Percentiles rank a stretch among this genome's conserved stretches.
These are phyloP conservation scores for Paratrypauchen microcephalus DNA, from an alignment of 2,797 vertebrate species.

Conservation along the genomic window DNA sequence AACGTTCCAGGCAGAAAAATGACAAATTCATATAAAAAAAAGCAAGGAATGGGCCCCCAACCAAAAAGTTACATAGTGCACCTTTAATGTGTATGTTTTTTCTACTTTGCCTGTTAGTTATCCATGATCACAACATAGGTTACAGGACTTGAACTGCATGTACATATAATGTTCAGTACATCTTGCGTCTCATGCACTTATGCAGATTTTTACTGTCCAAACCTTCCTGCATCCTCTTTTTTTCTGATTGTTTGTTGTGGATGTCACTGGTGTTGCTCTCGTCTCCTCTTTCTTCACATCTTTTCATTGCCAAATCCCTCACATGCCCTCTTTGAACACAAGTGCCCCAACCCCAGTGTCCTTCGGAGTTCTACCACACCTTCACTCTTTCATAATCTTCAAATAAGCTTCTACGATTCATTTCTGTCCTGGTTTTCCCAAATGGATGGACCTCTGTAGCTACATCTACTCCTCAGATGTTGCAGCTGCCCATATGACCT, in stretches of 20 bases:
- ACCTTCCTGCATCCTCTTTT: conserved; percentile 34
- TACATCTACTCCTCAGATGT: conserved; percentile 14
- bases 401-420: neutral
- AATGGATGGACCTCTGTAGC: conserved; percentile 2
- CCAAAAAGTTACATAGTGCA: no score
- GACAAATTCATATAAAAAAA: no score
- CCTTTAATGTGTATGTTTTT: no score
- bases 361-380: conserved; percentile 14
- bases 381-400: conserved; percentile 14
- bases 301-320: conserved; percentile 50
- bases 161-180: no score
- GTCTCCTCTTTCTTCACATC: conserved; percentile 20
- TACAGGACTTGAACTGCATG: no score
- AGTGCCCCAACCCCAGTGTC: conserved; percentile 18
- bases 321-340: conserved; percentile 44
- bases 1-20: no score
- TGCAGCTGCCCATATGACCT: neutral
- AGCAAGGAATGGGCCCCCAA: no score
- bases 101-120: no score
- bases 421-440: conserved; percentile 5
- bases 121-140: no score
- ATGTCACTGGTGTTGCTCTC: conserved; percentile 48
- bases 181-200: neutral
- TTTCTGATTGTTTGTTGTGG: conserved; percentile 42
- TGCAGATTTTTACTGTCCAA: conserved; percentile 12